These are phyloP conservation scores for Noctua pronuba DNA, from an alignment of 2,888 invertebrate genomes.

Conservation along the genomic window DNA sequence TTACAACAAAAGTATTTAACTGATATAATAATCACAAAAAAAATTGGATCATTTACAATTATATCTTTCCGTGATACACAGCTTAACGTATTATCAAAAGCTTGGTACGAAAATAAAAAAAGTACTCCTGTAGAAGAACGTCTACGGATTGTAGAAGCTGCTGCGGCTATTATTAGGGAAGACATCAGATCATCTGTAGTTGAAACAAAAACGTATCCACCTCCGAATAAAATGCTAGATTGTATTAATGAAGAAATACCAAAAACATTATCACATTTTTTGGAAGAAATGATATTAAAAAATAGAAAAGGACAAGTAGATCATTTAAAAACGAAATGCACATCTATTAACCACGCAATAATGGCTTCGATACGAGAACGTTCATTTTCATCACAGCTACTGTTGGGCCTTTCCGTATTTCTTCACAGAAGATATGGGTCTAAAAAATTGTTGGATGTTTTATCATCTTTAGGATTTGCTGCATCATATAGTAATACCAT, in stretches of 20 bases:
- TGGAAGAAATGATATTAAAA: conserved; percentile 71
- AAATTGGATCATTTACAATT: conserved; percentile 72
- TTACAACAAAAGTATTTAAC: conserved; percentile 58
- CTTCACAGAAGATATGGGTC: conserved; percentile 70
- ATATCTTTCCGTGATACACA: conserved; percentile 64
- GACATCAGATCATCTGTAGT: conserved; percentile 74
- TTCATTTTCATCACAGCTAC: conserved; percentile 70
- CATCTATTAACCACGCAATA: conserved; percentile 73
- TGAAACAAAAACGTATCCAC: conserved; percentile 74
- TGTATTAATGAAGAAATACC: conserved; percentile 66
- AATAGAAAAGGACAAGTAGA: conserved; percentile 65
- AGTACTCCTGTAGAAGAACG: conserved; percentile 48
- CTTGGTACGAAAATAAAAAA: conserved; percentile 5
- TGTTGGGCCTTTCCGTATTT: conserved; percentile 69
- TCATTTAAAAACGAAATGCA: conserved; percentile 74
- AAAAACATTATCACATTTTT: conserved; percentile 73
- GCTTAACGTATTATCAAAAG: conserved; percentile 8
- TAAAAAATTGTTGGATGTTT: conserved; percentile 71
- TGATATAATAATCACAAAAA: conserved; percentile 69
- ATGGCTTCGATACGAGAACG: conserved; percentile 52
- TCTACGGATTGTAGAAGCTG: conserved; percentile 75
- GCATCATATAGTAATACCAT: conserved; percentile 72
- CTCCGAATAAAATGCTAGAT: conserved; percentile 72
- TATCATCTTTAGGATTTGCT: conserved; percentile 72
- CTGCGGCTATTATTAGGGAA: conserved; percentile 76